Conservation (phyloP, 2,888 invertebrate species). For the Tridacna gigas region DNA sequence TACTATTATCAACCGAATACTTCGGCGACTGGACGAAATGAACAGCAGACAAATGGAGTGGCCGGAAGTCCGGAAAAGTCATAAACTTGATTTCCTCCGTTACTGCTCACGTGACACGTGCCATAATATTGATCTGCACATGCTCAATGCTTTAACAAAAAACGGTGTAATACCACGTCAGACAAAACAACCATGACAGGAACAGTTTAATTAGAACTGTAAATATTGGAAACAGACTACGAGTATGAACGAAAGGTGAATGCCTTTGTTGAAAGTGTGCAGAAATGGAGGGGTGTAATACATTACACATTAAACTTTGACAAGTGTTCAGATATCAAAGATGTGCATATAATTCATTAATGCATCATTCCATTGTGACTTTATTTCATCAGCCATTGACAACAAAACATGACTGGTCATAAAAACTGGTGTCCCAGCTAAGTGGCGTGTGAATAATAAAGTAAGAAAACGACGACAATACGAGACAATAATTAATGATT, state of each 20-base stretch:
- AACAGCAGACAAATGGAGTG: slow-evolving; percentile 45
- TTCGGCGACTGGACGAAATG: slow-evolving; percentile 40
- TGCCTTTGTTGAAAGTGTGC: slow-evolving; percentile 23
- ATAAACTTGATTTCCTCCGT: slow-evolving; percentile 51
- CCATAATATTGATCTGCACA: slow-evolving; percentile 29
- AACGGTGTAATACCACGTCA: slow-evolving; percentile 3
- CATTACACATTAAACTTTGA: not conserved
- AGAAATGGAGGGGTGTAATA: slow-evolving; percentile 29
- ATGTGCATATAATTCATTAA: slow-evolving; percentile 13
- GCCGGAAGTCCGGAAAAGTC: slow-evolving; percentile 60
- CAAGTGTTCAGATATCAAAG: slow-evolving; percentile 23
- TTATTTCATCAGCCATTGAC: not conserved
- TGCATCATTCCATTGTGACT: slow-evolving; percentile 26
- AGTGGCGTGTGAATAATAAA: not conserved
- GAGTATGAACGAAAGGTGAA: not conserved
- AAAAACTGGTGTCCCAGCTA: not conserved
- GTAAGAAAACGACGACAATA: too few species aligned
- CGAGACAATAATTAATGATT: too few species aligned
- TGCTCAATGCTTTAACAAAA: slow-evolving; percentile 24
- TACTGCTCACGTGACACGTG: slow-evolving; percentile 50
- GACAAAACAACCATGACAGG: not conserved
- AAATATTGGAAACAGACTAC: not conserved
- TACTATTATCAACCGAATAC: slow-evolving; percentile 58
- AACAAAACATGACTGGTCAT: not conserved
- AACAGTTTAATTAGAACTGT: slow-evolving; percentile 3